Base-by-base conservation (phyloP, 2,797 vertebrate genomes). In the Babyrousa celebensis region DNA sequence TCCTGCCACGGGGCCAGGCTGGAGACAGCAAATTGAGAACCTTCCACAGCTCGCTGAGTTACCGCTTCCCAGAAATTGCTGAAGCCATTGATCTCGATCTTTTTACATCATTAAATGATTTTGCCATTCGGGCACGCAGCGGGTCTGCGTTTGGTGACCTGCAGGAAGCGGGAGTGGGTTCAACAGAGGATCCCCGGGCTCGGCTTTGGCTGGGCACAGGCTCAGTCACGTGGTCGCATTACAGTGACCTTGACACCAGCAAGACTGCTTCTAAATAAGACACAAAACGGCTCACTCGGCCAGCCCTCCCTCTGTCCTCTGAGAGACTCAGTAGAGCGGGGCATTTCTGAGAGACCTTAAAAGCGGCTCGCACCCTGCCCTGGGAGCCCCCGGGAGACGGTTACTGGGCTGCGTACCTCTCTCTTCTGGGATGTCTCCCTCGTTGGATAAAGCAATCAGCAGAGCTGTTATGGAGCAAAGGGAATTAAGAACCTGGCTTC, bases 221-320 rank as follows among this genome's bases (percentile, higher is more conserved):
- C 87, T 94, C 63, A 36, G 97, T 97, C 70, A 96, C 27, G 1
- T 90, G 88, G 60, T 65, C 27, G 60, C 80, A 82, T 79, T 82
- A 68, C n/a, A 23, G 70, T 68, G 96, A 98, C 97, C 97, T 98
- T 96, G 97, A 62, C 58, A 70, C 96, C 91, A 84, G 95, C 58
- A 89, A 97, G 92, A 91, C 90, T 89, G 86, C 92, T 98, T 98
- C 98, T 97, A 96, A 98, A 97, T 97, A 97, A 98, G 97, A 97
- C 63, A 96, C 36, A 15, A 94, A 97, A 88, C 11, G 85, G 92
- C 96, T 97, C 88, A 60, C 62, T 89, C 58, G 29, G 96, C 97
- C 96, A 94, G 97, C 95, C 48, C 94, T 82, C 72, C 85, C 16
- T 4, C n/a, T 32, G 52, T 68, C 40, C 40, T 86, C 52, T 27